phyloP scores from a whole-genome alignment of 2,888 invertebrate genomes.

The Congeria kusceri region DNA sequence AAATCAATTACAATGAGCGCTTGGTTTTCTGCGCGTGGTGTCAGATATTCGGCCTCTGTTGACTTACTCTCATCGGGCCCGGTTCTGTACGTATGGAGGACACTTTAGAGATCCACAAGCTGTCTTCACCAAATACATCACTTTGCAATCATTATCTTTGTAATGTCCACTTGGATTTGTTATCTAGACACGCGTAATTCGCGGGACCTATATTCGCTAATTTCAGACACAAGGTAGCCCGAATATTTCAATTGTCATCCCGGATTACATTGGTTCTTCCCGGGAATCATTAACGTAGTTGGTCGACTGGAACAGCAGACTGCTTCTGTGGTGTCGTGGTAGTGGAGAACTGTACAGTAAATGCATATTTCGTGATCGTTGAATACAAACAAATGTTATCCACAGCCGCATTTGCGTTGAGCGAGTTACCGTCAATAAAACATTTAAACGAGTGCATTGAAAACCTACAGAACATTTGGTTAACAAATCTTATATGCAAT shows the following conservation, averaged over 20 bases:
- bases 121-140: constrained; percentile 10
- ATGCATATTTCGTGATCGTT: constrained; percentile 3
- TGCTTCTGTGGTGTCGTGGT: constrained; percentile 3
- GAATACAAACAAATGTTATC: constrained; percentile 11
- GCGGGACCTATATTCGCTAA: not conserved
- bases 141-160: not conserved
- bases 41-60: too few relatives aligned
- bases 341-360: not conserved
- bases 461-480: too few relatives aligned
- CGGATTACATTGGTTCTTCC: constrained; percentile 15
- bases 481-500: too few relatives aligned
- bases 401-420: constrained; percentile 3
- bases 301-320: constrained; percentile 7
- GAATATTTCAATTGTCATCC: constrained; percentile 59
- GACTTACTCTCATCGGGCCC: too few relatives aligned
- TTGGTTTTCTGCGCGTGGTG: too few relatives aligned
- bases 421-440: not conserved
- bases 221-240: constrained; percentile 39
- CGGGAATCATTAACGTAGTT: not conserved
- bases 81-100: not conserved
- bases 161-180: not conserved
- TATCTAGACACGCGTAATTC: constrained; percentile 18
- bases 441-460: too few relatives aligned
- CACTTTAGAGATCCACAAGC: not conserved
- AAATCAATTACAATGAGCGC: too few relatives aligned